Evolutionary conservation across 2,113 vertebrate species (phyloP).

Genomic region (Oenanthe oenanthe): DNA sequence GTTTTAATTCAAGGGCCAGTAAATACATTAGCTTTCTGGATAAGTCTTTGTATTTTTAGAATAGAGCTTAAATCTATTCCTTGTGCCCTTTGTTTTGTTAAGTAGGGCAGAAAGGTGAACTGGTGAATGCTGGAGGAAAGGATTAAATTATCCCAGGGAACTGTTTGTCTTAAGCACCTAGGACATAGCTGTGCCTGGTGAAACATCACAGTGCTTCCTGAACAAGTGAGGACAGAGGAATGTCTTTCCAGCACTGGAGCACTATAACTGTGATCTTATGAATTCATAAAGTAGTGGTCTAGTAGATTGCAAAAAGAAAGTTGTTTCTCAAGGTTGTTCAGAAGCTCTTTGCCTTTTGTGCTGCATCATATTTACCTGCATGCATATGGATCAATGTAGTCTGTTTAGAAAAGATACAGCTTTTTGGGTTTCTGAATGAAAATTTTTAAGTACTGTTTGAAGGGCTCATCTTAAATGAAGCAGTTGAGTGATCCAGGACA

Average conservation of each 20-base stretch:
- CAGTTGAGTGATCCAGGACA: neutral
- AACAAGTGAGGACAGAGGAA: neutral
- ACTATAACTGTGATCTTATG: neutral
- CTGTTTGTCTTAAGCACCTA: neutral
- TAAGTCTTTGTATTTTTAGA: neutral
- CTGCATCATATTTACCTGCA: neutral
- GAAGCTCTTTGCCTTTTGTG: neutral
- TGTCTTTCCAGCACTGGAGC: neutral
- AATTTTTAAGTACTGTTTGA: neutral
- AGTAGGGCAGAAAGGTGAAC: neutral
- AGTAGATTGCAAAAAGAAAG: neutral
- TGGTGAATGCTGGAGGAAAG: neutral
- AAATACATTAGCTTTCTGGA: neutral
- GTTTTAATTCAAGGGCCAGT: neutral
- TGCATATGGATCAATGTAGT: neutral
- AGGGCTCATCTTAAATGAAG: neutral
- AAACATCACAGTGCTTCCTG: neutral
- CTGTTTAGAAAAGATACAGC: neutral
- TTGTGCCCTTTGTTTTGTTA: neutral
- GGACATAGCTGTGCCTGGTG: neutral
- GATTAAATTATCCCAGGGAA: neutral
- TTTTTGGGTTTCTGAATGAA: neutral
- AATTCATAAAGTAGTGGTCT: neutral
- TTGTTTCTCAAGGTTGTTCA: neutral
- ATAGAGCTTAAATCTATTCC: neutral